Evolutionary conservation across 2,113 vertebrate genomes (phyloP).

Genomic region (Stomatorhinus ivindoensis): DNA sequence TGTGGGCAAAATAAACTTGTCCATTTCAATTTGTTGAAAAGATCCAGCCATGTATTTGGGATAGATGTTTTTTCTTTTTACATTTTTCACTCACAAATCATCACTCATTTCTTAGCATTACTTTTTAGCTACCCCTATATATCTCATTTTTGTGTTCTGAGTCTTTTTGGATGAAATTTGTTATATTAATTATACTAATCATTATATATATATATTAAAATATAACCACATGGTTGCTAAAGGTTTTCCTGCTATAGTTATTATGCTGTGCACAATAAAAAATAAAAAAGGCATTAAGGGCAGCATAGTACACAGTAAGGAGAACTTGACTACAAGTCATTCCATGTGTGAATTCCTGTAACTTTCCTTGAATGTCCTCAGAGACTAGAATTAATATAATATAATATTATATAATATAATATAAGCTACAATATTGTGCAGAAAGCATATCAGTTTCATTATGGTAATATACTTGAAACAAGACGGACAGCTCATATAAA

Average conservation of each 20-base stretch:
- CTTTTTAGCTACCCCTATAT: background rate
- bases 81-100: background rate
- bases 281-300: background rate
- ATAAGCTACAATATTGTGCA: background rate
- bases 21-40: background rate
- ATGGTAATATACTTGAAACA: background rate
- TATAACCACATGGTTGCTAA: background rate
- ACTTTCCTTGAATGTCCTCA: background rate
- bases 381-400: background rate
- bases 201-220: background rate
- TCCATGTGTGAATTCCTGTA: background rate
- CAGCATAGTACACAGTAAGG: background rate
- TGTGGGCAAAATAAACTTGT: background rate
- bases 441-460: background rate
- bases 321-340: background rate
- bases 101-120: background rate
- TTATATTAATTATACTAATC: background rate
- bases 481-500: background rate
- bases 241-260: background rate
- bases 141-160: background rate
- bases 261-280: background rate
- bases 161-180: background rate
- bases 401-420: too few species aligned
- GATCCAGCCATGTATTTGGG: background rate
- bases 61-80: background rate